Evolutionary conservation across 2,797 vertebrate genomes (phyloP).

Genomic region (Ctenosaura bakeri): DNA sequence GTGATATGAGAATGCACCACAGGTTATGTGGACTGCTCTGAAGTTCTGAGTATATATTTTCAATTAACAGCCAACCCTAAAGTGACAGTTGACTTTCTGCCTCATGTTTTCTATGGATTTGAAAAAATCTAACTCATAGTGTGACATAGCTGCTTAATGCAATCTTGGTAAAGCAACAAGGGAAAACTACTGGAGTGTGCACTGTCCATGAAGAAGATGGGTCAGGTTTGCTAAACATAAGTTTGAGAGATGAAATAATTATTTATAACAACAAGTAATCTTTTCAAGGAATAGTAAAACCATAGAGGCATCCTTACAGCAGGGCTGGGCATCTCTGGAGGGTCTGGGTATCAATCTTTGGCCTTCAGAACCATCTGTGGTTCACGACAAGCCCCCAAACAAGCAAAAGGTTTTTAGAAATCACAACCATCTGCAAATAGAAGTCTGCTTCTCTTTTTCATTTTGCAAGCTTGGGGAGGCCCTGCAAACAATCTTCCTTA

Average conservation of each 20-base stretch:
- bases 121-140: background rate
- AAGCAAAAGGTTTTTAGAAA: too few relatives aligned
- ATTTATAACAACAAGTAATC: background rate
- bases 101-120: background rate
- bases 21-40: background rate
- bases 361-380: too few relatives aligned
- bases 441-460: too few relatives aligned
- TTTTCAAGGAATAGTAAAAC: background rate
- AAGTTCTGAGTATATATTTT: constrained; percentile 10
- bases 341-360: too few relatives aligned
- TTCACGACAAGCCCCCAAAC: too few relatives aligned
- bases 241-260: background rate
- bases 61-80: background rate
- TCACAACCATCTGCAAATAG: too few relatives aligned
- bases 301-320: too few relatives aligned
- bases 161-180: background rate
- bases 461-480: too few relatives aligned
- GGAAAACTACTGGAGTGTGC: background rate
- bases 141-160: background rate
- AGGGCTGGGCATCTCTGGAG: too few relatives aligned
- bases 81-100: background rate
- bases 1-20: background rate
- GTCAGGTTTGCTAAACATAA: background rate
- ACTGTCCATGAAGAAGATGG: background rate
- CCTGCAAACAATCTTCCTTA: background rate